Evolutionary conservation across 2,888 invertebrate genomes (phyloP), one percentile per base, ranked within the genome.

Genomic region (Zhengitettix transpicula): DNA sequence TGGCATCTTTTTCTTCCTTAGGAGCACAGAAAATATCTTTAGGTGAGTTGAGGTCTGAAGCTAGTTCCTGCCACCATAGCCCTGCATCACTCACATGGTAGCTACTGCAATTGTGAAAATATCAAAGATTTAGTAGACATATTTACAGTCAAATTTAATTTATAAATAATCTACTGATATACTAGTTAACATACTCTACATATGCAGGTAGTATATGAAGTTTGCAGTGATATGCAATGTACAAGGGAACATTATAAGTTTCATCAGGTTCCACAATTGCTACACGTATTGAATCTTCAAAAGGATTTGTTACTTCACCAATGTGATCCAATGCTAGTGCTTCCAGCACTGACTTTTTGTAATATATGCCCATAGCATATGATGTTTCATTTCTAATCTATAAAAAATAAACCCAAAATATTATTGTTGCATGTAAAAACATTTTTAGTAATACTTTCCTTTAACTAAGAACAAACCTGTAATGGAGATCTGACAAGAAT

Each of bases 31-130:
- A 77, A 65, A 87, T 74, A 67, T 85, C 83, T 61, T 82, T 80
- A 1, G 83, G 78, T 0, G 77, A 77, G 55, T 83, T 85, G 62
- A 84, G 73, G 65, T 84, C 82, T 7, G 78, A 79, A 0, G 81
- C 82, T 62, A 89, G 71, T 65, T 89, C 88, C 74, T 81, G 83
- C 89, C 89, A 90, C 84, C 87, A 89, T 53, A 89, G 80, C 1
- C 85, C 84, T 61, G 79, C 79, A 1, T 81, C 81, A 41, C 86
- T 84, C 12, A 84, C 80, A 67, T 84, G 82, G 69, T 86, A 86
- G 61, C 83, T 83, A 66, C 81, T 84, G 67, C 15, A 70, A 70
- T 58, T 59, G 60, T 52, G 58, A 53, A 62, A 58, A 59, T 47
- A 40, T 59, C 28, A 14, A 40, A 10, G n/a, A 1, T 17, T 56